phyloP scores from a whole-genome alignment of 2,113 vertebrate species.

The Melanerpes aurifrons region DNA sequence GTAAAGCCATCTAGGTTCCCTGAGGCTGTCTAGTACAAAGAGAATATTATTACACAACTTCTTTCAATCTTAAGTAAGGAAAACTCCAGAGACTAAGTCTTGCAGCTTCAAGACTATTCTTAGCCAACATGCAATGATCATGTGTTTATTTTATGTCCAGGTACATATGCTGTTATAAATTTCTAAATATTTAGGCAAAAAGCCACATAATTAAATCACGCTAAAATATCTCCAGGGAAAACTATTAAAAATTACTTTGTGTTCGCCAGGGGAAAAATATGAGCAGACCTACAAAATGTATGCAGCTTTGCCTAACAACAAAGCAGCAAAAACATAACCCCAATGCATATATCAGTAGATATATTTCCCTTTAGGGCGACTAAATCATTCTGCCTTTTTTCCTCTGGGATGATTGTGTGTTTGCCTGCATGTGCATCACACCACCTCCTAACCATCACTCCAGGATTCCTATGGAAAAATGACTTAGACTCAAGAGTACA shows the following conservation, averaged over 20 bases:
- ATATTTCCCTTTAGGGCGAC: constrained; percentile 6
- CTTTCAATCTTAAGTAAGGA: not conserved
- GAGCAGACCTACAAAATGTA: not conserved
- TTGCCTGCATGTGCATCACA: not conserved
- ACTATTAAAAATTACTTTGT: not conserved
- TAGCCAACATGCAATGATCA: not conserved
- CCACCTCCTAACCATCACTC: constrained; percentile 5
- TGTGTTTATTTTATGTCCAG: not conserved
- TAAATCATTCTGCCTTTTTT: constrained; percentile 11
- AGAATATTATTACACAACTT: not conserved
- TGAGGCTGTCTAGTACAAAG: not conserved
- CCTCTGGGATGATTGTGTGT: not conserved
- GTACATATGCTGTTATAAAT: not conserved
- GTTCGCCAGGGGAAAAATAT: not conserved
- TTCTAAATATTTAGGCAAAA: constrained; percentile 8
- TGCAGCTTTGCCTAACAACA: not conserved
- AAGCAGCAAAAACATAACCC: constrained; percentile 4
- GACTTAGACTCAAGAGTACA: constrained; percentile 19
- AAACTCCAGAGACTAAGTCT: not conserved
- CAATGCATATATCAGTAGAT: constrained; percentile 24
- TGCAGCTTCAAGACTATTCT: not conserved
- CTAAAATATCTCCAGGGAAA: not conserved
- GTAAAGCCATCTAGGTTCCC: not conserved
- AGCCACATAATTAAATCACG: not conserved
- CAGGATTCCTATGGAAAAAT: constrained; percentile 38